phyloP scores from a whole-genome alignment of 2,888 invertebrate genomes.

The Lacanobia wlatinum region DNA sequence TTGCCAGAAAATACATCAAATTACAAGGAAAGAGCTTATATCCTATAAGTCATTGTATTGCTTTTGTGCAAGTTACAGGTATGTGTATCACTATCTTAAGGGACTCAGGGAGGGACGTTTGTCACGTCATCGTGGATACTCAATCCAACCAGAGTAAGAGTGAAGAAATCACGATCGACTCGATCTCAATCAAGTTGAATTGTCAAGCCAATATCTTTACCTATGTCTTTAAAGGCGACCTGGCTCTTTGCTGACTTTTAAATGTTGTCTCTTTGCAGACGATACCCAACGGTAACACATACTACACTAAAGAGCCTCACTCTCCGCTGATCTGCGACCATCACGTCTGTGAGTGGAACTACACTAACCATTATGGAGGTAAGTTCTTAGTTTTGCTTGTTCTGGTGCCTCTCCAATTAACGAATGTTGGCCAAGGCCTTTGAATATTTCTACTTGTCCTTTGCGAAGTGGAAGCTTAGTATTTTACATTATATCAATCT shows the following conservation, averaged over 20 bases:
- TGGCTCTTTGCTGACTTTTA: no score
- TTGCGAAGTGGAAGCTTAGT: background rate
- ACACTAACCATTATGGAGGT: constrained; percentile 87
- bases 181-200: no score
- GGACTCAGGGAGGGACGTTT: background rate
- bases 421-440: background rate
- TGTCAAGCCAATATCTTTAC: no score
- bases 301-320: constrained; percentile 82
- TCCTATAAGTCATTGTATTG: no score
- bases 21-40: no score
- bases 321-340: constrained; percentile 85
- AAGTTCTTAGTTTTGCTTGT: constrained; percentile 36
- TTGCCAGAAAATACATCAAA: no score
- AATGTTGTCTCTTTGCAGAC: constrained; percentile 69
- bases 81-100: no score
- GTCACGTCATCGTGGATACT: background rate
- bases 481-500: no score
- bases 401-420: background rate
- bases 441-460: background rate
- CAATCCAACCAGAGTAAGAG: background rate
- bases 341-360: constrained; percentile 88
- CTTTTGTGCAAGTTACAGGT: no score
- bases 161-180: no score
- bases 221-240: no score
- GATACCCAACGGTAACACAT: constrained; percentile 83